Evolutionary conservation across 2,797 vertebrate genomes (phyloP), one percentile per base, ranked within the genome.

Genomic region (Anableps anableps): DNA sequence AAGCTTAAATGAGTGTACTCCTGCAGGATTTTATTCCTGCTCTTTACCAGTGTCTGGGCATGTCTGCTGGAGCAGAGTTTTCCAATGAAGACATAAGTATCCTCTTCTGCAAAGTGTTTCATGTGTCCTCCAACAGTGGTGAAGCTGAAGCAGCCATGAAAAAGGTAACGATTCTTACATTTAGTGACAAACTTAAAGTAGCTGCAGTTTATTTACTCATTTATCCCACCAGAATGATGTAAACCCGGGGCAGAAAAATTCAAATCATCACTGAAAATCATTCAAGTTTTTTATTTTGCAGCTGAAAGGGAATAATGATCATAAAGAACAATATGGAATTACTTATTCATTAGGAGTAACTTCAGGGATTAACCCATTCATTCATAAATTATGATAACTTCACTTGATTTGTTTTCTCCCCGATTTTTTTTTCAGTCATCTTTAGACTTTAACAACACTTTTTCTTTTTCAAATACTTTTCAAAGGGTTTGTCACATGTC

Each of bases 81-180:
- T 93, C 94, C 58, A 38, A 86, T 16, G 90, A 93, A 29, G 89
- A 94, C 26, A 83, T 94, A 50, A 85, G 91, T 81, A 75, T 81
- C 4, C 88, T 96, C 50, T 95, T 93, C 84, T 36, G 55, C 72
- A 95, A 92, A 72, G 89, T 96, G 47, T 95, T 95, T 79, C 88
- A 93, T 38, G 74, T 85, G 71, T 48, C 87, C 17, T 88, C 91
- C 17, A 85, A 74, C 78, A 76, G 58, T 1, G 79, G 86, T 2
- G 94, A 95, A 19, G 92, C 90, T 50, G 75, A 78, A 74, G 74
- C 70, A 79, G 94, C 95, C 23, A 90, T 95, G 79, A 83, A 81
- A 76, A 94, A 94, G 95, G 96, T 96, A 89, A 87, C 72, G 71
- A 34, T 17, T 21, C 1, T 17, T 45, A 50, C 1, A 51, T 0